phyloP scores from a whole-genome alignment of 2,797 vertebrate genomes.

The Odontamblyopus lacepedii region DNA sequence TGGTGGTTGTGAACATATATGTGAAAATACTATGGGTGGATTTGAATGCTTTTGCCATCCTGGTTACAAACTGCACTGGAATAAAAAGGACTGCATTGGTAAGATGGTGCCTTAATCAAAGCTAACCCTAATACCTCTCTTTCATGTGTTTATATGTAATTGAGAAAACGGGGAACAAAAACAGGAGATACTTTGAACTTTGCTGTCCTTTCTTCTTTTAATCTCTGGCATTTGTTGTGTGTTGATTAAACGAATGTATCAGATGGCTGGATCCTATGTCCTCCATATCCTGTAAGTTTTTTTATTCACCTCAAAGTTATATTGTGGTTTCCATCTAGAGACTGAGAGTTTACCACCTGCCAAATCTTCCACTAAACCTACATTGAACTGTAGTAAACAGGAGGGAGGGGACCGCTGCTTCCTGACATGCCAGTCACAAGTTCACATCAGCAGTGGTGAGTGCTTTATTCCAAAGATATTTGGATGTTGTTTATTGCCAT shows the following conservation, averaged over 20 bases:
- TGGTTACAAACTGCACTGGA: constrained; percentile 94
- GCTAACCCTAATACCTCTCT: constrained; percentile 13
- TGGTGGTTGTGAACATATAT: constrained; percentile 91
- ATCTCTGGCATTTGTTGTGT: constrained; percentile 65
- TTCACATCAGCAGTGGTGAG: constrained; percentile 92
- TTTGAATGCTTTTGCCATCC: constrained; percentile 89
- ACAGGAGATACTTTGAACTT: constrained; percentile 96
- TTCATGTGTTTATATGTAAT: constrained; percentile 10
- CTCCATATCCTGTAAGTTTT: constrained; percentile 19
- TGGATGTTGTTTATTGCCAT: neutral
- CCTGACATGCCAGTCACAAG: constrained; percentile 90
- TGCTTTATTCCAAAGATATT: constrained; percentile 25
- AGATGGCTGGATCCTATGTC: constrained; percentile 27
- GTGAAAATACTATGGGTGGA: constrained; percentile 87
- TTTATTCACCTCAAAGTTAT: constrained; percentile 78
- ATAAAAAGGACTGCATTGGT: constrained; percentile 97
- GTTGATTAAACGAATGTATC: constrained; percentile 39
- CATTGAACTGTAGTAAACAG: constrained; percentile 89
- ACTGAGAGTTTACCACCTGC: constrained; percentile 79
- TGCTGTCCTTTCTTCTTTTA: constrained; percentile 70
- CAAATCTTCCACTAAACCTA: constrained; percentile 78
- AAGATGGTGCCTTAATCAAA: constrained; percentile 74
- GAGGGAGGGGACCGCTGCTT: constrained; percentile 90
- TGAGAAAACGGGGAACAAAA: constrained; percentile 70
- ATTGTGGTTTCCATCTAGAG: constrained; percentile 85